A percentile compares a stretch with the other conserved stretches of the same genome.
These are phyloP conservation scores for Agapornis canus DNA, from an alignment of 2,797 vertebrate species.

Conservation along the genomic window DNA sequence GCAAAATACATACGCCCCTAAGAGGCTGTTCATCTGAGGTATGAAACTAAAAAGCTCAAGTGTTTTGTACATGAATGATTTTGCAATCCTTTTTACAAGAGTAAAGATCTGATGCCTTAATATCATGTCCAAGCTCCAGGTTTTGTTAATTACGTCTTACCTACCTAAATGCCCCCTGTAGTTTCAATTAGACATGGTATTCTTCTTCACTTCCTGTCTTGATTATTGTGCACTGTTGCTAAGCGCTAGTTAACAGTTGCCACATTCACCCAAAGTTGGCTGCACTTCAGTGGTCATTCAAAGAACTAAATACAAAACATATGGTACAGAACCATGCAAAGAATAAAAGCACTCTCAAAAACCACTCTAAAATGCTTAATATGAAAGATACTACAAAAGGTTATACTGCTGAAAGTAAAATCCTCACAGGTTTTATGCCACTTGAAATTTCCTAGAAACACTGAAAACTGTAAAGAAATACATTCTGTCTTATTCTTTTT, in stretches of 20 bases:
- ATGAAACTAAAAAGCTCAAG: background rate
- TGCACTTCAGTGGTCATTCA: slow-evolving; percentile 42
- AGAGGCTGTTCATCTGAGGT: background rate
- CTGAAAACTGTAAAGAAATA: background rate
- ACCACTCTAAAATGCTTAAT: background rate
- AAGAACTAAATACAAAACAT: slow-evolving; percentile 65
- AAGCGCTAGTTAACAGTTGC: slow-evolving; percentile 61
- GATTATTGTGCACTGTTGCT: slow-evolving; percentile 61
- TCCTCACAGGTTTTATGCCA: background rate
- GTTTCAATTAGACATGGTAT: slow-evolving; percentile 69
- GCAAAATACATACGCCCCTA: accelerated
- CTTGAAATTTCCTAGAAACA: background rate
- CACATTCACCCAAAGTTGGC: slow-evolving; percentile 60
- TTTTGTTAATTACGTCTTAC: slow-evolving; percentile 54
- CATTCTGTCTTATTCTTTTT: background rate
- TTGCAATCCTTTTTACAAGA: background rate
- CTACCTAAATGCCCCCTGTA: slow-evolving; percentile 49
- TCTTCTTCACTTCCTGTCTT: slow-evolving; percentile 61
- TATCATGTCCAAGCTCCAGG: slow-evolving; percentile 40
- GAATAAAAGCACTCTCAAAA: background rate
- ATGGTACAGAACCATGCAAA: slow-evolving; percentile 30
- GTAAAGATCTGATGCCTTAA: slow-evolving; percentile 5
- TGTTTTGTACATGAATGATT: background rate
- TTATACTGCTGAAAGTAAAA: background rate
- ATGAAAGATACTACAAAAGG: background rate